phyloP scores from a whole-genome alignment of 2,113 vertebrate species.

The Xiphias gladius region DNA sequence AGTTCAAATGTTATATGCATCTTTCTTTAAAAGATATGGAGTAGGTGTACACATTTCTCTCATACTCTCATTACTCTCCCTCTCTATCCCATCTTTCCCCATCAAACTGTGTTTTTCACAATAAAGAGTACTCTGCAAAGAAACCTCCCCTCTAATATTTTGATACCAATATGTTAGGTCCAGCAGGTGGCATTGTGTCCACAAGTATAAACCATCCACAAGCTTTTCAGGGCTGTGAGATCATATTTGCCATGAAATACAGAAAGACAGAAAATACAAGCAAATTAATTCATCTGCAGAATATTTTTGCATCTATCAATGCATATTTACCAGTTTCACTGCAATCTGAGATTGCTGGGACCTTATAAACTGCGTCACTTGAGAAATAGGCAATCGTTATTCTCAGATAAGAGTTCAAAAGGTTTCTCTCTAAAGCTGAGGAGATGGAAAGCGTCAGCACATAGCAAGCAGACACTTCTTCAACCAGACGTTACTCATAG shows the following conservation, averaged over 20 bases:
- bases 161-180: background rate
- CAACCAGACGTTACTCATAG: background rate
- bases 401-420: background rate
- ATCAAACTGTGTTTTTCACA: background rate
- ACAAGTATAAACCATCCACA: background rate
- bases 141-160: background rate
- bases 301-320: constrained; percentile 20
- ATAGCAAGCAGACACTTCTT: background rate
- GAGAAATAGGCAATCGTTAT: background rate
- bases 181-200: constrained; percentile 57
- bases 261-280: background rate
- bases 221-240: background rate
- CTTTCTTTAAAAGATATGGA: no score
- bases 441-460: background rate
- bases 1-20: background rate
- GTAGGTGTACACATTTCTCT: background rate
- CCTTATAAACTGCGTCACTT: background rate
- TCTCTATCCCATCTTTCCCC: background rate
- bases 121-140: background rate
- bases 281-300: background rate
- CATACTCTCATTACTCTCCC: background rate
- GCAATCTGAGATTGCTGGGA: background rate
- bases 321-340: background rate
- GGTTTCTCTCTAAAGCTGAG: background rate
- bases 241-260: background rate